A percentile compares a stretch with the other conserved stretches of the same genome.
Evolutionary conservation across 2,888 invertebrate species (phyloP).

Genomic region (Pterostichus niger): DNA sequence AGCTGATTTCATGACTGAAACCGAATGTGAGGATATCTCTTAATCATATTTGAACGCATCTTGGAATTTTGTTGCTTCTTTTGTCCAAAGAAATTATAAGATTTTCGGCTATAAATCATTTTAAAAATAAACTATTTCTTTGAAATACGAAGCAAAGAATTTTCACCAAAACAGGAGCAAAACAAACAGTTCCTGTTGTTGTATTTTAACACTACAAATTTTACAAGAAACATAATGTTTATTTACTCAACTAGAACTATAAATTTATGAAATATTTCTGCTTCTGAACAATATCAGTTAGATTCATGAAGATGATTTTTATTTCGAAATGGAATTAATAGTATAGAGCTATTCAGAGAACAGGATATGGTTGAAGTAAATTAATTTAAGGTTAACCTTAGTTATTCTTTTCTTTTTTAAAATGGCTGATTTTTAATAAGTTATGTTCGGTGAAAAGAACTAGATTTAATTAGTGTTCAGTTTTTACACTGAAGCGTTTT

Average conservation of each 20-base stretch:
- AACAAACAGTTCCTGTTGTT: constrained; percentile 2
- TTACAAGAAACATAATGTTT: constrained; percentile 9
- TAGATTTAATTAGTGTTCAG: too few species aligned
- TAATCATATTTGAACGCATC: constrained; percentile 42
- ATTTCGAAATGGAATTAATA: too few species aligned
- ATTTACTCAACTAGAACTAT: constrained; percentile 8
- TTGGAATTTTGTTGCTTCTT: constrained; percentile 9
- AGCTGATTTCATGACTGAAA: constrained; percentile 47
- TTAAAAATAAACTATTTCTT: neutral
- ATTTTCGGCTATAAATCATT: constrained; percentile 13
- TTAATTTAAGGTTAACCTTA: too few species aligned
- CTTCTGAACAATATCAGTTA: neutral
- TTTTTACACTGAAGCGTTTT: too few species aligned
- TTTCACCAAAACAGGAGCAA: neutral
- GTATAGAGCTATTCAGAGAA: too few species aligned
- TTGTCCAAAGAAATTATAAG: constrained; percentile 22
- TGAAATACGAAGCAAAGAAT: neutral
- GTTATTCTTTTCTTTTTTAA: too few species aligned
- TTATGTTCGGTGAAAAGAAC: too few species aligned
- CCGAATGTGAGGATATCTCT: constrained; percentile 17
- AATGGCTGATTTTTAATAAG: too few species aligned
- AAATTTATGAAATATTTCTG: neutral
- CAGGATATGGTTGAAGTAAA: too few species aligned
- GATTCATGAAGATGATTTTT: too few species aligned
- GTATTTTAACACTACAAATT: constrained; percentile 15